Evolutionary conservation across 2,888 invertebrate species (phyloP).

Genomic region (Caenorhabditis sulstoni): DNA sequence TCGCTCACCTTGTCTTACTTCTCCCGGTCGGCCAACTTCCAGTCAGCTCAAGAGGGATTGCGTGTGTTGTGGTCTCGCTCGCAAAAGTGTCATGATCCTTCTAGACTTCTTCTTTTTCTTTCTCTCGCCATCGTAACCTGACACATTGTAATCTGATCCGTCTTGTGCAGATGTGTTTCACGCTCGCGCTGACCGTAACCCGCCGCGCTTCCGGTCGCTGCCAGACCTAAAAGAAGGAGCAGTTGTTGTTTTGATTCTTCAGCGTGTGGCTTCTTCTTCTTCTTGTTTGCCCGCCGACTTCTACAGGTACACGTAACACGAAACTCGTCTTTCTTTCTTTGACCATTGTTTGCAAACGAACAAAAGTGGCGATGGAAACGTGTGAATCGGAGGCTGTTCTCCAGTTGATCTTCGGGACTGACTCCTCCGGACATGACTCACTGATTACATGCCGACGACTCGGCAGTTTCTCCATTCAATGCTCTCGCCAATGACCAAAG

Average conservation of each 20-base stretch:
- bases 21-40: background rate
- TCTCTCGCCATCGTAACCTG: constrained; percentile 8
- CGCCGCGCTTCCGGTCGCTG: background rate
- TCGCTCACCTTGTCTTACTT: background rate
- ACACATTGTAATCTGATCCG: constrained; percentile 39
- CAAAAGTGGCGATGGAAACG: constrained; percentile 34
- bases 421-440: background rate
- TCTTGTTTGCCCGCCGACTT: constrained; percentile 8
- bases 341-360: constrained; percentile 45
- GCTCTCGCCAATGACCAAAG: constrained; percentile 13
- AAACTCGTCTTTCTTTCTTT: constrained; percentile 32
- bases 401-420: constrained; percentile 27
- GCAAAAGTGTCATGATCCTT: constrained; percentile 36
- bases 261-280: constrained; percentile 7
- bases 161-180: constrained; percentile 38
- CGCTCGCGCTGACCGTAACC: constrained; percentile 44
- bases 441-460: background rate
- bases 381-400: constrained; percentile 40
- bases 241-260: constrained; percentile 25
- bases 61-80: constrained; percentile 31
- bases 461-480: background rate
- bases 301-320: constrained; percentile 52
- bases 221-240: background rate
- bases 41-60: no score
- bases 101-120: constrained; percentile 14